Conservation (phyloP, 2,888 invertebrate species). For the Craniophora ligustri region DNA sequence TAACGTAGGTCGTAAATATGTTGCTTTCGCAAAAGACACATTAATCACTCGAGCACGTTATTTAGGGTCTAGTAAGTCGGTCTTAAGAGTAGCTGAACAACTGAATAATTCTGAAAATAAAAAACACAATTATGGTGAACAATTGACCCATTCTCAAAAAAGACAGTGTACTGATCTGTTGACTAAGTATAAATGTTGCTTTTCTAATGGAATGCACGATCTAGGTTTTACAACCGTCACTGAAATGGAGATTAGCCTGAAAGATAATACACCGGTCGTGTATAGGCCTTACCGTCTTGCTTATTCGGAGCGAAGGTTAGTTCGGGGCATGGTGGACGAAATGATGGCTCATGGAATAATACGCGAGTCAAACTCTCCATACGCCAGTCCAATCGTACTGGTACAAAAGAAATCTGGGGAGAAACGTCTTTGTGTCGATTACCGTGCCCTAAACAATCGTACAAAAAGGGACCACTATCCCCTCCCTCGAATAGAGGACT, state of each 20-base stretch:
- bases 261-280: background rate
- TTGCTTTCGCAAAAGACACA: background rate
- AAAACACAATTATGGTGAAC: background rate
- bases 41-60: conserved; percentile 2
- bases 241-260: background rate
- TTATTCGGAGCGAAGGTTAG: background rate
- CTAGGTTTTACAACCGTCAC: background rate
- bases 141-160: background rate
- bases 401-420: conserved; percentile 6
- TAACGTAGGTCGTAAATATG: background rate
- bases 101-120: no score
- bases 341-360: background rate
- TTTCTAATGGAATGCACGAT: background rate
- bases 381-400: conserved; percentile 1
- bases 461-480: conserved; percentile 1
- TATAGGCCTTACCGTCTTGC: background rate
- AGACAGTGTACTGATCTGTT: background rate
- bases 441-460: background rate
- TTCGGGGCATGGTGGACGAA: background rate
- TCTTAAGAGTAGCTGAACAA: background rate
- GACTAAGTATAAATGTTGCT: background rate
- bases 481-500: background rate
- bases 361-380: background rate
- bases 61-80: background rate
- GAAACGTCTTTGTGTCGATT: conserved; percentile 1